Conservation (phyloP, 2,113 vertebrate species). For the Pungitius pungitius region DNA sequence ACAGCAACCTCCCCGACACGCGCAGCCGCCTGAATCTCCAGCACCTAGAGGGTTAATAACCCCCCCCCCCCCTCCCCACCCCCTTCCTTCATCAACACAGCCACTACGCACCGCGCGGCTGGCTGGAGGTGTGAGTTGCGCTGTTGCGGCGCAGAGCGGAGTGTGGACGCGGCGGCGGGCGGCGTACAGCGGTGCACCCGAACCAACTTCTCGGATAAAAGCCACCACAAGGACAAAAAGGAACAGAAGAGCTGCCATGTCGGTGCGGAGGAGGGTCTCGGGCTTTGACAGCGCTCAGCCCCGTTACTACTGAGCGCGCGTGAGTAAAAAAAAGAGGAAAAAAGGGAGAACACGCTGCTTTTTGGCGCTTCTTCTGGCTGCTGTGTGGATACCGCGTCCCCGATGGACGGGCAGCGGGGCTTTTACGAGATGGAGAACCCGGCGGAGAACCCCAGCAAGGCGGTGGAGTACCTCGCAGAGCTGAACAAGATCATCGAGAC, state of each 20-base stretch:
- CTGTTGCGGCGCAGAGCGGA: conserved; percentile 56
- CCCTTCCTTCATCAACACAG: conserved; percentile 16
- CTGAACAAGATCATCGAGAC: conserved; percentile 89
- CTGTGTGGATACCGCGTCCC: conserved; percentile 52
- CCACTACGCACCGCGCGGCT: conserved; percentile 50
- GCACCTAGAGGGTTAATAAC: conserved; percentile 70
- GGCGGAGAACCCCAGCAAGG: conserved; percentile 89
- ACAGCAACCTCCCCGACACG: not conserved
- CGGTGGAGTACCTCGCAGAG: conserved; percentile 89
- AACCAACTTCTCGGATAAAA: conserved; percentile 61
- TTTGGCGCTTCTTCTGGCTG: not conserved
- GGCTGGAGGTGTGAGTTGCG: conserved; percentile 46
- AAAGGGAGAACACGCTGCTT: conserved; percentile 3
- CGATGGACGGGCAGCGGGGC: conserved; percentile 75
- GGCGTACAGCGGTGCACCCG: conserved; percentile 45
- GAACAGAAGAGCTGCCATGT: conserved; percentile 59
- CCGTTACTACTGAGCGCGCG: conserved; percentile 43
- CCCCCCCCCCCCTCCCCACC: conserved; percentile 30
- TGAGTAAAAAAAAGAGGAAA: not conserved
- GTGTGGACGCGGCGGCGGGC: conserved; percentile 59
- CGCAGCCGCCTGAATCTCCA: conserved; percentile 8
- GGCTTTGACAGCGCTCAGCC: conserved; percentile 47
- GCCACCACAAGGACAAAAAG: conserved; percentile 25
- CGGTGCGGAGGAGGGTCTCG: conserved; percentile 53
- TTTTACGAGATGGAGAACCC: conserved; percentile 86